phyloP scores from a whole-genome alignment of 2,113 vertebrate species.

The Chaetodon auriga region DNA sequence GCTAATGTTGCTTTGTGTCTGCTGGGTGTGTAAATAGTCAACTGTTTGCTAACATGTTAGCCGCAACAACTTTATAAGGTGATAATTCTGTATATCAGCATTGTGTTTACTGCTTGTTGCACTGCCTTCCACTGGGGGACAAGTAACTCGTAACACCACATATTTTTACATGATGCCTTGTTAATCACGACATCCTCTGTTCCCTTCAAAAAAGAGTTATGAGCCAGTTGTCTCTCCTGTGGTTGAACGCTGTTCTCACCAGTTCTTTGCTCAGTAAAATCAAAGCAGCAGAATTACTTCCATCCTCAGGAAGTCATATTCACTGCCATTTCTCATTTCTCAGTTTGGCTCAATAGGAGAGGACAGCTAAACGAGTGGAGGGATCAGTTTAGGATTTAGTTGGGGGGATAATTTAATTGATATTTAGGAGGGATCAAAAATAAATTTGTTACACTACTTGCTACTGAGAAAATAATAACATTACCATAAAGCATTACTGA shows the following conservation, averaged over 20 bases:
- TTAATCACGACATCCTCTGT: constrained; percentile 35
- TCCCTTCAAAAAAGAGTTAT: constrained; percentile 7
- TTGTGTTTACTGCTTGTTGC: constrained; percentile 8
- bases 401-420: constrained; percentile 44
- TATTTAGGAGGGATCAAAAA: constrained; percentile 43
- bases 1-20: not conserved
- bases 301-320: constrained; percentile 19
- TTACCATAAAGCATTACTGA: constrained; percentile 65
- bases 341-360: not conserved
- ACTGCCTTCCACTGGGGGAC: not conserved
- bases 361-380: constrained; percentile 2
- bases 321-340: constrained; percentile 9
- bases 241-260: constrained; percentile 18
- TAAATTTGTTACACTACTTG: constrained; percentile 47
- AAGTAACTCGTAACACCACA: constrained; percentile 21
- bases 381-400: constrained; percentile 41
- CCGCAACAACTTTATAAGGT: not conserved
- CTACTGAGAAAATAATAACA: constrained; percentile 51
- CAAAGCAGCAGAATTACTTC: constrained; percentile 24
- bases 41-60: not conserved
- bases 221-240: constrained; percentile 9
- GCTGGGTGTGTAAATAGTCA: not conserved
- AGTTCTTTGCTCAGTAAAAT: constrained; percentile 21
- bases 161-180: constrained; percentile 10
- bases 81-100: not conserved